Evolutionary conservation across 2,888 invertebrate species (phyloP), one percentile per base, ranked within the genome.

Genomic region (Acanthosoma haemorrhoidale): DNA sequence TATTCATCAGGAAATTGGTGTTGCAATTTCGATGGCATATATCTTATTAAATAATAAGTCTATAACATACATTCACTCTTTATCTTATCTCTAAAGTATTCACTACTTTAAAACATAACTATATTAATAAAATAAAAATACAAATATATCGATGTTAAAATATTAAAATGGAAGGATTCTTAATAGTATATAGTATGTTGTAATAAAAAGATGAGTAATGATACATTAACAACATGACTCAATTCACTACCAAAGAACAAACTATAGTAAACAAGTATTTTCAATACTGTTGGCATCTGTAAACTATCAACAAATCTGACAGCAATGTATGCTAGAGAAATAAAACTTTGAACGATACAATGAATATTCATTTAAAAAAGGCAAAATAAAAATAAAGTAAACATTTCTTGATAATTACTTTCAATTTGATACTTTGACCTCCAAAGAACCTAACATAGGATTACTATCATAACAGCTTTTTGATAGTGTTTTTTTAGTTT

Each of bases 101-200:
- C 1, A 51, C 51, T 29, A 21, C 13, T 51, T 51, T 13, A 13
- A 51, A 51, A 51, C 21, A 13, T 51, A 13, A 51, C n/a, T 25
- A n/a, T n/a, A n/a, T n/a, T n/a, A 29, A 51, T 51, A n/a, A 51
- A 51, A 51, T 51, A 3, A 51, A 51, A 25, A 29, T 51, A 51
- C 21, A 43, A n/a, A 16, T 21, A 43, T 43, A 43, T 51, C 51
- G 29, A n/a, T 43, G 43, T 21, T 51, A 51, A 51, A 29, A 51
- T 29, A 51, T 51, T 51, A 51, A 51, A 51, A 51, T 51, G 51
- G 51, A 51, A 51, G 51, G 51, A 51, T 51, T 51, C 51, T 51
- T 51, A 25, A 51, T 51, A 51, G 29, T n/a, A 51, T 51, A n/a
- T n/a, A n/a, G n/a, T n/a, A 51, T 51, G n/a, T 51, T 51, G 29